Conservation (phyloP, 2,888 invertebrate species). For the Tenthredo scrophulariae region DNA sequence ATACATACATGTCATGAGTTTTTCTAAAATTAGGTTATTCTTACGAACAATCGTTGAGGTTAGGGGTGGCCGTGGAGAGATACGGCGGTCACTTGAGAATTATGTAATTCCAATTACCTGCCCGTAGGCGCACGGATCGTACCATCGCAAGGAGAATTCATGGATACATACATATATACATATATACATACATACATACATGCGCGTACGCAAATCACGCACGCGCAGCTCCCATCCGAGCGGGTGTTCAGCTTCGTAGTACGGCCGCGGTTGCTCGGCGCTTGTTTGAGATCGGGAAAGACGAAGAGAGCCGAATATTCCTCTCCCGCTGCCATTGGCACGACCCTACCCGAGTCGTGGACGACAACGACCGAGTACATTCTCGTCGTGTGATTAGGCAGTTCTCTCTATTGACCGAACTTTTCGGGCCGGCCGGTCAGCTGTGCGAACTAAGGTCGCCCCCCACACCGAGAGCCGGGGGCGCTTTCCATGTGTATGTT, state of each 20-base stretch:
- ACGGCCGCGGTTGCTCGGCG: background rate
- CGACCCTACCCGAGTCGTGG: slow-evolving; percentile 12
- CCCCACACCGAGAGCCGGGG: slow-evolving; percentile 21
- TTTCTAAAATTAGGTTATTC: no score
- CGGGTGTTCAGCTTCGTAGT: background rate
- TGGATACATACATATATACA: background rate
- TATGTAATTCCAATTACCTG: no score
- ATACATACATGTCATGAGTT: background rate
- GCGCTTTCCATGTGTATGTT: slow-evolving; percentile 25
- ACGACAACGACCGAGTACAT: slow-evolving; percentile 39
- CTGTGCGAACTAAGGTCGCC: slow-evolving; percentile 66
- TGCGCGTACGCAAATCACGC: background rate
- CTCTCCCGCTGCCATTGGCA: background rate
- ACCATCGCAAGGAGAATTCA: no score
- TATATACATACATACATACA: background rate
- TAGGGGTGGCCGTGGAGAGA: no score
- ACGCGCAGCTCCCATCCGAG: background rate
- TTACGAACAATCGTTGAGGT: no score
- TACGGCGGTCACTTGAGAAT: no score
- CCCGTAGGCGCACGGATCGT: no score
- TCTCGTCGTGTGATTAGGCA: slow-evolving; percentile 35
- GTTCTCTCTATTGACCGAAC: slow-evolving; percentile 73
- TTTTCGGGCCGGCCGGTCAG: slow-evolving; percentile 76
- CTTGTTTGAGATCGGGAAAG: background rate
- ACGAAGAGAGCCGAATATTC: slow-evolving; percentile 16